These are phyloP conservation scores for Drosophila arizonae DNA, from an alignment of 1,140 invertebrate genomes.

Conservation along the genomic window DNA sequence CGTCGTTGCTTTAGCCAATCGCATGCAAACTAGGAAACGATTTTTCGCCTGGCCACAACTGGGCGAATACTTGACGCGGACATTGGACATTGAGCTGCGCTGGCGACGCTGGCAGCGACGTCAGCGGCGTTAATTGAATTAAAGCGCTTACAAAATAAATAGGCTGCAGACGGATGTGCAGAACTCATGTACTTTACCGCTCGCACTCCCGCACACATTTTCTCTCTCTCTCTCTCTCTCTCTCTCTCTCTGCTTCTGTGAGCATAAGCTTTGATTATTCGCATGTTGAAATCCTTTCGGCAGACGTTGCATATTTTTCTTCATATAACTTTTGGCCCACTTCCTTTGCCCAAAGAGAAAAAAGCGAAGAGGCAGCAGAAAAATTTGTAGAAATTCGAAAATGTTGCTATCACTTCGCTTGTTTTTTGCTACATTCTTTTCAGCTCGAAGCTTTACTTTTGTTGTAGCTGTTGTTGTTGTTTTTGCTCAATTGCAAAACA, in stretches of 20 bases:
- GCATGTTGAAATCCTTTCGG: conserved; percentile 39
- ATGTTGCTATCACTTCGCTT: conserved; percentile 39
- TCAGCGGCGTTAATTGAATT: conserved; percentile 73
- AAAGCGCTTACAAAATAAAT: conserved; percentile 63
- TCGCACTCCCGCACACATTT: background rate
- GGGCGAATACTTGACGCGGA: conserved; percentile 75
- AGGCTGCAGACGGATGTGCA: conserved; percentile 46
- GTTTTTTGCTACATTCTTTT: conserved; percentile 50
- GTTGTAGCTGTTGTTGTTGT: conserved; percentile 24
- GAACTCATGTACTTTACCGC: conserved; percentile 6
- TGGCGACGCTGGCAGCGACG: conserved; percentile 46
- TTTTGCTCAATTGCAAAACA: conserved; percentile 53
- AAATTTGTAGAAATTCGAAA: conserved; percentile 38
- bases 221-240: conserved; percentile 1
- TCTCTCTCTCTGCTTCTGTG: background rate
- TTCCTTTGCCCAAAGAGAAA: conserved; percentile 30
- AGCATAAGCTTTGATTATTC: conserved; percentile 26
- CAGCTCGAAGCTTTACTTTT: conserved; percentile 13
- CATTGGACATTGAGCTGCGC: conserved; percentile 53
- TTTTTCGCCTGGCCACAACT: conserved; percentile 58
- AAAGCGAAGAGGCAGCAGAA: conserved; percentile 26
- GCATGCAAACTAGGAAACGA: conserved; percentile 75
- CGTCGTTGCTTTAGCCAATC: conserved; percentile 52
- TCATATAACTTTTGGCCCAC: conserved; percentile 25
- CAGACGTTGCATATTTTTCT: conserved; percentile 30